These are phyloP conservation scores for Fukomys damarensis DNA, from an alignment of 2,113 vertebrate genomes.

Conservation along the genomic window DNA sequence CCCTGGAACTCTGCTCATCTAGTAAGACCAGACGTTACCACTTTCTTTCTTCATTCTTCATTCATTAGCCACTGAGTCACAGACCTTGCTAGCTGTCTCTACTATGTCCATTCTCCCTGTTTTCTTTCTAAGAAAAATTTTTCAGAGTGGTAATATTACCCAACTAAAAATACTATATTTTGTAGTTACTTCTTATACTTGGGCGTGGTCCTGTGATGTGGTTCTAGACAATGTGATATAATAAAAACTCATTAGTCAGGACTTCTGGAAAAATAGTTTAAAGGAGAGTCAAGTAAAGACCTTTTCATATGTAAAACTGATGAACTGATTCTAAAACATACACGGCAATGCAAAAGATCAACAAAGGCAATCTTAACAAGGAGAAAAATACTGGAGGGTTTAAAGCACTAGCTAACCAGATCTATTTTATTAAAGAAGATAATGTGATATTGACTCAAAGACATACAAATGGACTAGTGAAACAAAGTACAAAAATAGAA, in stretches of 20 bases:
- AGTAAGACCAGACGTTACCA: neutral
- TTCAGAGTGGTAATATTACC: neutral
- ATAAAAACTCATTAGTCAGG: neutral
- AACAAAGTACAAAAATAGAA: neutral
- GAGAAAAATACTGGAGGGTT: neutral
- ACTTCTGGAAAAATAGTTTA: neutral
- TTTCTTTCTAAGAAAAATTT: conserved; percentile 34
- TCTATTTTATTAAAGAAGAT: neutral
- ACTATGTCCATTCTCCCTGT: neutral
- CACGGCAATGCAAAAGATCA: neutral
- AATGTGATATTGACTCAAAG: neutral
- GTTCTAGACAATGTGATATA: neutral
- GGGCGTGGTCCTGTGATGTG: neutral
- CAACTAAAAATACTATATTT: conserved; percentile 21
- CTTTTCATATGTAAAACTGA: neutral
- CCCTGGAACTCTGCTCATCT: neutral
- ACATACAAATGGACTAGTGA: neutral
- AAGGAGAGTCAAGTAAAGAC: neutral
- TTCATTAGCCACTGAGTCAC: neutral
- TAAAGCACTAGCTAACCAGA: neutral
- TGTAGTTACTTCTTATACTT: neutral
- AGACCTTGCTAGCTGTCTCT: neutral
- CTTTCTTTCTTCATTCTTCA: neutral
- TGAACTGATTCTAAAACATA: conserved; percentile 16
- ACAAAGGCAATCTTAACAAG: neutral